Conservation (phyloP, 2,113 vertebrate genomes). For the Thalassoma bifasciatum region DNA sequence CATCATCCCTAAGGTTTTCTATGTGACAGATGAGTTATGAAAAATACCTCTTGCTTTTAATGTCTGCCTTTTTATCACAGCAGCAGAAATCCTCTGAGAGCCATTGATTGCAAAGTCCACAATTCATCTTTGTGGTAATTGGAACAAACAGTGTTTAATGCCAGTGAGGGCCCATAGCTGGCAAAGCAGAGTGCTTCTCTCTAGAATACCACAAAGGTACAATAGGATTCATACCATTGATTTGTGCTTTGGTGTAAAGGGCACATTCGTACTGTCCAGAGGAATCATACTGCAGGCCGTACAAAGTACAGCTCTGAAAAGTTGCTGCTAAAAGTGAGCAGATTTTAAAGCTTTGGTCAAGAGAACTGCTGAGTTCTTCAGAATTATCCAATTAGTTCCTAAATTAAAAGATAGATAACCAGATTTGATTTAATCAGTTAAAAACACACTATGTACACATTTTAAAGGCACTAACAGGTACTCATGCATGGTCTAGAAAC, state of each 20-base stretch:
- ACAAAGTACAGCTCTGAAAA: not conserved
- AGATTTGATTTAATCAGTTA: no score
- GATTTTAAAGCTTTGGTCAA: not conserved
- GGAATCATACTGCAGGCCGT: not conserved
- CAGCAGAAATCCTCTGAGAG: conserved; percentile 57
- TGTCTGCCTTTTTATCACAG: conserved; percentile 54
- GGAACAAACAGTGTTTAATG: conserved; percentile 62
- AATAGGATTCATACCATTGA: conserved; percentile 12
- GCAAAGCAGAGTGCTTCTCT: conserved; percentile 30
- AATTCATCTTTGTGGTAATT: conserved; percentile 64
- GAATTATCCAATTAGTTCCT: not conserved
- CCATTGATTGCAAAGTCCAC: conserved; percentile 52
- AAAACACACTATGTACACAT: no score
- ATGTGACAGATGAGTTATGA: conserved; percentile 47
- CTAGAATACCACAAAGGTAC: conserved; percentile 13
- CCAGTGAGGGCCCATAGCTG: conserved; percentile 35
- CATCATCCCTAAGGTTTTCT: conserved; percentile 19
- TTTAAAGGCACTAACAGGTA: no score
- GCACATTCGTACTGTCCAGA: not conserved
- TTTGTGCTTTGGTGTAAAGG: conserved; percentile 14
- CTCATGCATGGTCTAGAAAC: no score
- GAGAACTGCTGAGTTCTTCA: not conserved
- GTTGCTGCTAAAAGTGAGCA: not conserved
- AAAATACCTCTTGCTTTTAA: conserved; percentile 58
- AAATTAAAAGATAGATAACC: no score